phyloP scores from a whole-genome alignment of 2,113 vertebrate genomes.

The Noctilio leporinus region DNA sequence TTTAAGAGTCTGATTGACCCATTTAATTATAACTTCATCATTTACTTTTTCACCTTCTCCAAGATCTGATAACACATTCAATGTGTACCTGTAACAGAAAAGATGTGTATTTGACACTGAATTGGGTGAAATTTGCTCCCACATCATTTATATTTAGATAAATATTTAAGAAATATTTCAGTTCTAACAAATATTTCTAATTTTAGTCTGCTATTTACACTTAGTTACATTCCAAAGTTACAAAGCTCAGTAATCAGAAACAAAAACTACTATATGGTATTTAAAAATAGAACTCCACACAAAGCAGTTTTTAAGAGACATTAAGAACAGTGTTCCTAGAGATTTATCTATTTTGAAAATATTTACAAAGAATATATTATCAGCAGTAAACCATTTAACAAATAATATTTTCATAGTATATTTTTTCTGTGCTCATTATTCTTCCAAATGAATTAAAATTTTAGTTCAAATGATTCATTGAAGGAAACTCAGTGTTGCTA shows the following conservation, averaged over 20 bases:
- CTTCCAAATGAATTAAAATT: background rate
- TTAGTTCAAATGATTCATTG: background rate
- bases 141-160: background rate
- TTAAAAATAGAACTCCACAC: constrained; percentile 7
- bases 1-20: constrained; percentile 93
- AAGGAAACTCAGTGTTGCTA: background rate
- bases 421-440: background rate
- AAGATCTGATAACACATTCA: constrained; percentile 91
- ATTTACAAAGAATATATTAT: background rate
- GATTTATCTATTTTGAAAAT: background rate
- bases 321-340: background rate
- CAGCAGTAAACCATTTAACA: constrained; percentile 1
- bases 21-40: constrained; percentile 92
- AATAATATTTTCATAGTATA: constrained; percentile 17
- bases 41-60: constrained; percentile 92
- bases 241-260: constrained; percentile 14
- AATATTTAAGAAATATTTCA: constrained; percentile 12
- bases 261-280: background rate
- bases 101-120: background rate
- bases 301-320: background rate
- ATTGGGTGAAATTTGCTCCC: background rate
- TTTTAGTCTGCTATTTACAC: background rate
- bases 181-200: constrained; percentile 26
- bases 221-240: background rate
- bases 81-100: constrained; percentile 86